Conservation (phyloP, 2,888 invertebrate genomes). For the Bellardia bayeri region DNA sequence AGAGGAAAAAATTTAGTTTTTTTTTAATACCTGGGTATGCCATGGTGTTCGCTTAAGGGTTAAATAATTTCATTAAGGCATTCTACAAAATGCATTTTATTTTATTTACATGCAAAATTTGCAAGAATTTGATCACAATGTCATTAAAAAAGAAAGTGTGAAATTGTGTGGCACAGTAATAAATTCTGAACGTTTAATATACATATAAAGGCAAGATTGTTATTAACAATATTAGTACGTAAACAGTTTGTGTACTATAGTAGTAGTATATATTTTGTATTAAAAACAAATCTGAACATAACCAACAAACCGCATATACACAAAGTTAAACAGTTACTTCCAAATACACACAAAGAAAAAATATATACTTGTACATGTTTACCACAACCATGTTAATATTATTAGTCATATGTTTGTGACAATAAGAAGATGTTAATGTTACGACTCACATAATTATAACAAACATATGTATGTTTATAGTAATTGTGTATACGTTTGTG, state of each 20-base stretch:
- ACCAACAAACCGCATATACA: constrained; percentile 13
- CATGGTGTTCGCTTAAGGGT: no score
- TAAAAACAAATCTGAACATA: constrained; percentile 29
- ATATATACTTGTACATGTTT: no score
- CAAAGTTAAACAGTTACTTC: constrained; percentile 44
- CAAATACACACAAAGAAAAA: neutral
- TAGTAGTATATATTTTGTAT: neutral
- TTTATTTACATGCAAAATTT: neutral
- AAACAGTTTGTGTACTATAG: constrained; percentile 7
- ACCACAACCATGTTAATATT: no score
- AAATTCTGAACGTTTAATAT: constrained; percentile 4
- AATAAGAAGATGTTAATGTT: no score
- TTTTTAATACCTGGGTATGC: no score
- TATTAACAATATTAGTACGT: constrained; percentile 4
- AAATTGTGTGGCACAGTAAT: neutral
- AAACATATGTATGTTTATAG: no score
- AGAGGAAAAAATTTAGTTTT: no score
- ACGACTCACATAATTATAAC: no score
- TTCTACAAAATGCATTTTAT: neutral
- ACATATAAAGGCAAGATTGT: neutral
- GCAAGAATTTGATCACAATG: neutral
- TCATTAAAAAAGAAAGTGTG: neutral
- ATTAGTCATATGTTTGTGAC: no score
- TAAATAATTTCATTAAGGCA: neutral
- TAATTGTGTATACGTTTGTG: no score